Conservation (phyloP, 2,888 invertebrate genomes). For the Aleiodes testaceus region DNA sequence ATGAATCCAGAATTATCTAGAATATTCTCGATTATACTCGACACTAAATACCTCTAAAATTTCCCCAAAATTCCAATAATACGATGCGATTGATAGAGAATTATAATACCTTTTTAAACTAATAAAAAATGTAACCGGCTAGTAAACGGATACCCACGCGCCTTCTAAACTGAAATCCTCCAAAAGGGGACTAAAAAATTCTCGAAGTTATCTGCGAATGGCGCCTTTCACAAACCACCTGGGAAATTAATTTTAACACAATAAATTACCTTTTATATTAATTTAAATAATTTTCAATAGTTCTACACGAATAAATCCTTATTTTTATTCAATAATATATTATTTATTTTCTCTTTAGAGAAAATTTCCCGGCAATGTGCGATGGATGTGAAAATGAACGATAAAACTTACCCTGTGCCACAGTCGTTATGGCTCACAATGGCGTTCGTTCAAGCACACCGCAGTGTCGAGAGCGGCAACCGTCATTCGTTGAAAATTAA, state of each 20-base stretch:
- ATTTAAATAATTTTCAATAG: not conserved
- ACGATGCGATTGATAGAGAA: not conserved
- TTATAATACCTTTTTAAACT: not conserved
- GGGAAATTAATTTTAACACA: slow-evolving; percentile 5
- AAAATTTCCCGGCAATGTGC: slow-evolving; percentile 75
- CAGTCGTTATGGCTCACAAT: slow-evolving; percentile 90
- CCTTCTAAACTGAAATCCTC: slow-evolving; percentile 1
- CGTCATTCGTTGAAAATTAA: slow-evolving; percentile 52
- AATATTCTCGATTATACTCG: not conserved
- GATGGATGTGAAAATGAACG: slow-evolving; percentile 82
- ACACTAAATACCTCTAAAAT: not conserved
- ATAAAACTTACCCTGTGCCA: slow-evolving; percentile 78
- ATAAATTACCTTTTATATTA: not conserved
- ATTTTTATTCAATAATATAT: slow-evolving; percentile 44
- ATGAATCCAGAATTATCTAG: not conserved
- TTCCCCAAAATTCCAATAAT: not conserved
- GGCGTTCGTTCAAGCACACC: slow-evolving; percentile 80
- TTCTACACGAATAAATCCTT: not conserved
- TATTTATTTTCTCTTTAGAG: slow-evolving; percentile 53
- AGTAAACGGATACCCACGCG: not conserved
- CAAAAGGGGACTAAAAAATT: not conserved
- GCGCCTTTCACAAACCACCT: slow-evolving; percentile 4
- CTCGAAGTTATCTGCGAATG: slow-evolving; percentile 15
- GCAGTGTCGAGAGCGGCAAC: slow-evolving; percentile 32
- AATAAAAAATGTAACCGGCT: not conserved